Evolutionary conservation across 1,140 invertebrate genomes (phyloP).

Genomic region (Belonocnema kinseyi): DNA sequence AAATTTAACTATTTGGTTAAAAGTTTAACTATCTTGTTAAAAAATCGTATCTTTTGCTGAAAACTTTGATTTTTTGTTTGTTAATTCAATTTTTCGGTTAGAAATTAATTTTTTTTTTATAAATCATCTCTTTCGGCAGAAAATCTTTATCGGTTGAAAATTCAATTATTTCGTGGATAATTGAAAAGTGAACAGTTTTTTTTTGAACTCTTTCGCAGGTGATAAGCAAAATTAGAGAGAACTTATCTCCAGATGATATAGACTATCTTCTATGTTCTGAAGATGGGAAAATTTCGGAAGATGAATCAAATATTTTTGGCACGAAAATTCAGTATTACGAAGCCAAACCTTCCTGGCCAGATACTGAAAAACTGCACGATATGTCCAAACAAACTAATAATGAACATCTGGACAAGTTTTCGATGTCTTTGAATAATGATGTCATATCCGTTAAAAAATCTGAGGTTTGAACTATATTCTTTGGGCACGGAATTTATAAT

Average conservation of each 20-base stretch:
- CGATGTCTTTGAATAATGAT: conserved; percentile 56
- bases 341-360: conserved; percentile 58
- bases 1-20: no score
- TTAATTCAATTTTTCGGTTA: no score
- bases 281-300: conserved; percentile 37
- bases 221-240: conserved; percentile 47
- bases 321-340: conserved; percentile 59
- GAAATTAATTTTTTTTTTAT: no score
- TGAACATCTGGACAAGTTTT: conserved; percentile 55
- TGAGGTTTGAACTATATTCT: conserved; percentile 66
- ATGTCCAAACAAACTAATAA: conserved; percentile 54
- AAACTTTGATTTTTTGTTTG: no score
- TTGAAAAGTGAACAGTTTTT: background rate
- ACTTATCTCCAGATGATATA: conserved; percentile 56
- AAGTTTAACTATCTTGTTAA: no score
- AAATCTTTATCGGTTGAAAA: no score
- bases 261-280: conserved; percentile 48
- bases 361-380: conserved; percentile 58
- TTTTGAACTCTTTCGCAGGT: conserved; percentile 69
- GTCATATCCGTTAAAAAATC: conserved; percentile 56
- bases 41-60: no score
- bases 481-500: conserved; percentile 34
- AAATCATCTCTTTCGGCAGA: no score
- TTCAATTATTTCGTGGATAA: background rate
- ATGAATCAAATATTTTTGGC: conserved; percentile 54